Evolutionary conservation across 2,113 vertebrate species (phyloP).

Genomic region (Hyaena hyaena): DNA sequence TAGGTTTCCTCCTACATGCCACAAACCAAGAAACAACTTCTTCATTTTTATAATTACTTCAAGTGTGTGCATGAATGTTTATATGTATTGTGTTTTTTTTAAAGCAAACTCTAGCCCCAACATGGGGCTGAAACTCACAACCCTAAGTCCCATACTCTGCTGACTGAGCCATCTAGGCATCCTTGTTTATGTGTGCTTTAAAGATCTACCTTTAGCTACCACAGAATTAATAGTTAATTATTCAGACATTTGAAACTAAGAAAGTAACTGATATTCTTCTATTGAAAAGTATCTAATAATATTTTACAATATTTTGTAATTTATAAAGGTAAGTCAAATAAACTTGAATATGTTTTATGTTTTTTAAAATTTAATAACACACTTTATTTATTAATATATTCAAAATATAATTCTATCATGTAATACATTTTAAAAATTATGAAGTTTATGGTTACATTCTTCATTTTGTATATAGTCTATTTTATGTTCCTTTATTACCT

Average conservation of each 20-base stretch:
- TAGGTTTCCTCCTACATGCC: constrained; percentile 26
- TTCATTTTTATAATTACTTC: constrained; percentile 61
- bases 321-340: constrained; percentile 14
- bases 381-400: background rate
- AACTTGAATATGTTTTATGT: background rate
- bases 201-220: constrained; percentile 15
- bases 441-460: background rate
- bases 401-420: background rate
- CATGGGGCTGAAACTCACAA: background rate
- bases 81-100: background rate
- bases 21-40: constrained; percentile 50
- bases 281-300: constrained; percentile 30
- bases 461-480: background rate
- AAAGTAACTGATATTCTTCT: constrained; percentile 25
- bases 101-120: background rate
- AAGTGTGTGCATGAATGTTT: constrained; percentile 13
- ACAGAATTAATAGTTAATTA: constrained; percentile 47
- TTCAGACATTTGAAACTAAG: constrained; percentile 30
- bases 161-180: background rate
- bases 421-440: background rate
- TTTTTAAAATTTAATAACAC: background rate
- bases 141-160: background rate
- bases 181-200: background rate
- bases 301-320: constrained; percentile 51
- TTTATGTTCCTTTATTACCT: background rate